These are phyloP conservation scores for Therioaphis trifolii DNA, from an alignment of 2,888 invertebrate species.

Conservation along the genomic window DNA sequence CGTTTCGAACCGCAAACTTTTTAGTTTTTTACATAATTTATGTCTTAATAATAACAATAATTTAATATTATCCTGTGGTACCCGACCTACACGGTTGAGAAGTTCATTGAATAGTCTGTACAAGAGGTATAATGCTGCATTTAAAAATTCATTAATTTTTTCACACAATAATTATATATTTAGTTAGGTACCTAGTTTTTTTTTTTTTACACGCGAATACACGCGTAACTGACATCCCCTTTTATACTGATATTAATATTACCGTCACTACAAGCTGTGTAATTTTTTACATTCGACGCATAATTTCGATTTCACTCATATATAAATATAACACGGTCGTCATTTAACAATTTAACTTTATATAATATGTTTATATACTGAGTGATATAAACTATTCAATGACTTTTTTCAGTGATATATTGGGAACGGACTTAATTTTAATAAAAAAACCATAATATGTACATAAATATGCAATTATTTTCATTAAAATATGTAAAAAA, in stretches of 20 bases:
- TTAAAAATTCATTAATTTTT: constrained; percentile 61
- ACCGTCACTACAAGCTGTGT: not conserved
- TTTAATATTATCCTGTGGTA: constrained; percentile 55
- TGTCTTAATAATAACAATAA: constrained; percentile 62
- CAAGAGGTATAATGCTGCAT: constrained; percentile 5
- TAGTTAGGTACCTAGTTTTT: constrained; percentile 26
- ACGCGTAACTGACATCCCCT: not conserved
- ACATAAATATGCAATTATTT: no score
- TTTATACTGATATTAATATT: not conserved
- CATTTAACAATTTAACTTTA: no score
- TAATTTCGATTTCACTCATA: not conserved
- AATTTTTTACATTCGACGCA: not conserved
- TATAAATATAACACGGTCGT: no score
- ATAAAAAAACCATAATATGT: no score
- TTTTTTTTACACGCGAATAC: constrained; percentile 28
- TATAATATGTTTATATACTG: no score
- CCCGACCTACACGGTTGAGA: constrained; percentile 56
- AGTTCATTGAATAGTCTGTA: constrained; percentile 50
- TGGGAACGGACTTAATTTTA: no score
- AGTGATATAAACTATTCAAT: no score
- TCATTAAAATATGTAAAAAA: no score
- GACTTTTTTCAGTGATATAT: no score
- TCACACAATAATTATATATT: constrained; percentile 62
- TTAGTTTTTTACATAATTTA: constrained; percentile 56
- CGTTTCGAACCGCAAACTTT: constrained; percentile 52